Percentiles rank a stretch among this genome's conserved stretches.
Conservation (phyloP, 2,113 vertebrate genomes). For the Brachyhypopomus gauderio region DNA sequence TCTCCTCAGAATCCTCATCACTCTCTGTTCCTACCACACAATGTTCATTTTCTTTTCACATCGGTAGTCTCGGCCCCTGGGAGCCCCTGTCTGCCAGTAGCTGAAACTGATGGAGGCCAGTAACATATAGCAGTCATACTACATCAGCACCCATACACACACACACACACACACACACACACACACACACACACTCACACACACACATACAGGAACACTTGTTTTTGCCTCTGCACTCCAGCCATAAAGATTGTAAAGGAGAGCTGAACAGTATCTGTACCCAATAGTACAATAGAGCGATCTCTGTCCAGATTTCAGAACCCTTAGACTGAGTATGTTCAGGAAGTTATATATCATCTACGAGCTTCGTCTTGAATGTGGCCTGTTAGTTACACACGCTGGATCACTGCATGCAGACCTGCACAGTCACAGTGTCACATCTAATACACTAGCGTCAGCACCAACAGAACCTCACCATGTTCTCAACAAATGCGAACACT, state of each 20-base stretch:
- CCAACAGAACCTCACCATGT: too few species aligned
- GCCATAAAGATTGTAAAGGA: not conserved
- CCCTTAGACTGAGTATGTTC: not conserved
- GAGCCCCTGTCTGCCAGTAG: too few species aligned
- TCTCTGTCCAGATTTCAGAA: not conserved
- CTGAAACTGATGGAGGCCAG: too few species aligned
- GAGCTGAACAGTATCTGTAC: not conserved
- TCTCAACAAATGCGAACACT: too few species aligned
- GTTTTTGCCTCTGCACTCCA: not conserved
- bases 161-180: not conserved
- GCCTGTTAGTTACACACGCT: too few species aligned
- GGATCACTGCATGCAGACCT: too few species aligned
- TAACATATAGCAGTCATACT: not conserved
- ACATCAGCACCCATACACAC: not conserved
- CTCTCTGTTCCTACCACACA: too few species aligned
- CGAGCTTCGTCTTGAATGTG: not conserved
- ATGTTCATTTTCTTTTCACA: too few species aligned
- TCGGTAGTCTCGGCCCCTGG: too few species aligned
- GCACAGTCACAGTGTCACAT: too few species aligned
- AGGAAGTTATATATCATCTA: not conserved
- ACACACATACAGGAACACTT: not conserved
- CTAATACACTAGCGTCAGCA: not conserved
- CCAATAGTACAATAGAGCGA: not conserved
- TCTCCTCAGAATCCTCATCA: too few species aligned
- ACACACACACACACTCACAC: too few species aligned